Evolutionary conservation across 2,113 vertebrate species (phyloP).

Genomic region (Sula dactylatra): DNA sequence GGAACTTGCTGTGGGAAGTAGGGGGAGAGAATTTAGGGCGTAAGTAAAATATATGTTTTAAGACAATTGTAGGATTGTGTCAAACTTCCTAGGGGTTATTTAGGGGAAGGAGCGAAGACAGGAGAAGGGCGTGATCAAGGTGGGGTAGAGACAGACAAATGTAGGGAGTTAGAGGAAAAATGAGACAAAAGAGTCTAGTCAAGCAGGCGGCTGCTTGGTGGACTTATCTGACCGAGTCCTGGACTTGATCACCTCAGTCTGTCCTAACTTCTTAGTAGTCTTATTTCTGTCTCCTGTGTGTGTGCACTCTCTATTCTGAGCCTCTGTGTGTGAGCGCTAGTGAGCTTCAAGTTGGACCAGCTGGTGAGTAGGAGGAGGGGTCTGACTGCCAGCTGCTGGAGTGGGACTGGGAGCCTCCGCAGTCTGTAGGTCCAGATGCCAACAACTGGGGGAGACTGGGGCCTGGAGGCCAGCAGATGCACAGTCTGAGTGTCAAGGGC

Average conservation of each 20-base stretch:
- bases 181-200: neutral
- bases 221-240: neutral
- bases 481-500: neutral
- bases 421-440: neutral
- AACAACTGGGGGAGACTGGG: neutral
- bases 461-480: neutral
- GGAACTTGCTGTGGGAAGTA: neutral
- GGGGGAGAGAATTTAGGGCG: neutral
- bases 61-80: neutral
- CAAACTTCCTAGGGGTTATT: neutral
- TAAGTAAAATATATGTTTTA: neutral
- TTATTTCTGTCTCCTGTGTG: neutral
- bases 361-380: neutral
- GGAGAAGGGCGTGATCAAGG: neutral
- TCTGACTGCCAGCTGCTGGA: neutral
- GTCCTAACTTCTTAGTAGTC: neutral
- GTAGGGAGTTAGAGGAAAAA: neutral
- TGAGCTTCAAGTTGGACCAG: neutral
- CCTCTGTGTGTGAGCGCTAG: neutral
- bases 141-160: neutral
- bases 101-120: neutral
- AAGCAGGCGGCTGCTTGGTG: neutral
- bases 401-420: accelerated
- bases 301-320: neutral
- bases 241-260: neutral